Percentiles rank a stretch among this genome's conserved stretches.
Evolutionary conservation across 2,113 vertebrate species (phyloP).

Genomic region (Cavia aperea): DNA sequence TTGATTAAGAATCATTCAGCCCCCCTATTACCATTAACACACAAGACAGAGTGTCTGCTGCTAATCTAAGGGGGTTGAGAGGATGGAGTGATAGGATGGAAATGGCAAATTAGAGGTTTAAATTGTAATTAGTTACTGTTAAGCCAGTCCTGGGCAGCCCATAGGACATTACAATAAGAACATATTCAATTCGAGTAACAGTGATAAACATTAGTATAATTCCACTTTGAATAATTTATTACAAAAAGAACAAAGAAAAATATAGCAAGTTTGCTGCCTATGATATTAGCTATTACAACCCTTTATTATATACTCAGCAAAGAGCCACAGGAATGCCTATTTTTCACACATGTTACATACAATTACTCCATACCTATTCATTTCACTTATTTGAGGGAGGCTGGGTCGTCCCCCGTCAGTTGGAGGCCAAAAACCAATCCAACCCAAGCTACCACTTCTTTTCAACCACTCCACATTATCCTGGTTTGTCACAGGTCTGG

Average conservation of each 20-base stretch:
- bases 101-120: neutral
- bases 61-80: neutral
- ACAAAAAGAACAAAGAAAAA: neutral
- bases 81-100: neutral
- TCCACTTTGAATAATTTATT: conserved; percentile 30
- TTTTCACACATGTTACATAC: neutral
- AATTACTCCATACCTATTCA: neutral
- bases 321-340: neutral
- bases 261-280: neutral
- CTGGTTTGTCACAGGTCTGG: neutral
- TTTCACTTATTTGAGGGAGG: neutral
- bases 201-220: neutral
- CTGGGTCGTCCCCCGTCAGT: neutral
- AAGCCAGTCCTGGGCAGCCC: neutral
- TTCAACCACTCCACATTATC: neutral
- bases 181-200: neutral
- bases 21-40: conserved; percentile 40
- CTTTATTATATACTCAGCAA: neutral
- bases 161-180: neutral
- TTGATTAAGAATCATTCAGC: conserved; percentile 63
- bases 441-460: neutral
- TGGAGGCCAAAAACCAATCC: neutral
- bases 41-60: neutral
- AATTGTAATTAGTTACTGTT: neutral
- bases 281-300: neutral